A percentile compares a stretch with the other conserved stretches of the same genome.
These are phyloP conservation scores for Brachynemurus nebulosus DNA, from an alignment of 2,888 invertebrate species.

Conservation along the genomic window DNA sequence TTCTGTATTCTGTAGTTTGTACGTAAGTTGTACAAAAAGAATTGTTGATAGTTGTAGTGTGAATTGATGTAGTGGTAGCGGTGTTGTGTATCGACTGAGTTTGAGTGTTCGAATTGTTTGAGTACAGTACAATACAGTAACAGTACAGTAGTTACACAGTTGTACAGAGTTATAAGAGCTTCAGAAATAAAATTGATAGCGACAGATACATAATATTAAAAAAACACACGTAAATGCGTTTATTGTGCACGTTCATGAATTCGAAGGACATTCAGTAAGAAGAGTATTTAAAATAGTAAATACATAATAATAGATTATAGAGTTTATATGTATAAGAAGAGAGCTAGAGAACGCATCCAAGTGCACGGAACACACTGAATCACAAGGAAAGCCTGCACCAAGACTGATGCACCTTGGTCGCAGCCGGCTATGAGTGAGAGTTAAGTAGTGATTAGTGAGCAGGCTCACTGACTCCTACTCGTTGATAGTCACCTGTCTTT, in stretches of 20 bases:
- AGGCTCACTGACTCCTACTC: not conserved
- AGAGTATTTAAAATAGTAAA: slow-evolving; percentile 2
- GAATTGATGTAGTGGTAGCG: too few relatives aligned
- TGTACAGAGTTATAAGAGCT: too few relatives aligned
- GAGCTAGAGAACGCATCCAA: slow-evolving; percentile 5
- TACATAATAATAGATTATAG: not conserved
- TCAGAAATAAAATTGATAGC: too few relatives aligned
- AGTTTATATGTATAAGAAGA: slow-evolving; percentile 5
- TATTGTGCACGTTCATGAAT: slow-evolving; percentile 8
- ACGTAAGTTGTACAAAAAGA: too few relatives aligned
- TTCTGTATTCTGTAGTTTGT: too few relatives aligned
- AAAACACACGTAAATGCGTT: slow-evolving; percentile 2
- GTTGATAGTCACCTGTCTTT: slow-evolving; percentile 29
- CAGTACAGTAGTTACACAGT: too few relatives aligned
- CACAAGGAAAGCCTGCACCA: slow-evolving; percentile 5
- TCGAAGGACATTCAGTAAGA: slow-evolving; percentile 2
- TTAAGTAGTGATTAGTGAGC: not conserved
- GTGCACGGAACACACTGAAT: slow-evolving; percentile 5
- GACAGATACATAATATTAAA: slow-evolving; percentile 9
- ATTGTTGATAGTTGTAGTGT: too few relatives aligned
- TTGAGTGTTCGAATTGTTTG: too few relatives aligned
- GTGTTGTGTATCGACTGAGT: too few relatives aligned
- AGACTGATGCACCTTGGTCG: slow-evolving; percentile 1
- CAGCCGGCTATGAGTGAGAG: slow-evolving; percentile 1
- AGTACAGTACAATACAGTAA: too few relatives aligned